Percentiles rank a stretch among this genome's conserved stretches.
Conservation (phyloP, 2,113 vertebrate species). For the Nyctereutes procyonoides region DNA sequence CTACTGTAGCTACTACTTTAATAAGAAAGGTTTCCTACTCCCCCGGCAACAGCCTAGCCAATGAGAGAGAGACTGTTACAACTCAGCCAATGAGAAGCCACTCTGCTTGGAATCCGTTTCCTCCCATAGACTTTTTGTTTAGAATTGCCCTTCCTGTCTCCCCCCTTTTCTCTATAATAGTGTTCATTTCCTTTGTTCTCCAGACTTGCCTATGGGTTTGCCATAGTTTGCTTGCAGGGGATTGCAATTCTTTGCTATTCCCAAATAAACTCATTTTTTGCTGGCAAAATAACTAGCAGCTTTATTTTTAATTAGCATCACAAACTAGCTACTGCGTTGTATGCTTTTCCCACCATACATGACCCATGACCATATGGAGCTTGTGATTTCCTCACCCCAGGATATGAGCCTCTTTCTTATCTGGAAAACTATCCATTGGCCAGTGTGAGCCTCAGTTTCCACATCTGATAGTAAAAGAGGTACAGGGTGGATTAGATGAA, state of each 20-base stretch:
- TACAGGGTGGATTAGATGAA: not conserved
- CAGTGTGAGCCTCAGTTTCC: not conserved
- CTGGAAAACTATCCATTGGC: not conserved
- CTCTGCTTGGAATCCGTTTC: not conserved
- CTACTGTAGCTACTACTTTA: not conserved
- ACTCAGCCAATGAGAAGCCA: not conserved
- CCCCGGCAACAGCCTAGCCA: not conserved
- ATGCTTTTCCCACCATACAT: not conserved
- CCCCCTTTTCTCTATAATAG: not conserved
- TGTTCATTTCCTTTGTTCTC: not conserved
- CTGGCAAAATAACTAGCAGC: not conserved
- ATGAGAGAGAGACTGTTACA: not conserved
- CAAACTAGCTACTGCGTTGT: not conserved
- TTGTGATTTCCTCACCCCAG: not conserved
- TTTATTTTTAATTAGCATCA: not conserved
- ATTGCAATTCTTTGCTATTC: not conserved
- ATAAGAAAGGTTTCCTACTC: not conserved
- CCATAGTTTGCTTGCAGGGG: rapidly evolving
- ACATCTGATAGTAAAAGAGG: not conserved
- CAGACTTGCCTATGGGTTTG: not conserved
- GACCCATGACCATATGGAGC: not conserved
- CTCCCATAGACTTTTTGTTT: not conserved
- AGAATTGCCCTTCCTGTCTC: not conserved
- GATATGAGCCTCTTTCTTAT: not conserved
- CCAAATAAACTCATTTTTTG: not conserved